These are phyloP conservation scores for Caenorhabditis macrosperma DNA, from an alignment of 2,888 invertebrate species.

Conservation along the genomic window DNA sequence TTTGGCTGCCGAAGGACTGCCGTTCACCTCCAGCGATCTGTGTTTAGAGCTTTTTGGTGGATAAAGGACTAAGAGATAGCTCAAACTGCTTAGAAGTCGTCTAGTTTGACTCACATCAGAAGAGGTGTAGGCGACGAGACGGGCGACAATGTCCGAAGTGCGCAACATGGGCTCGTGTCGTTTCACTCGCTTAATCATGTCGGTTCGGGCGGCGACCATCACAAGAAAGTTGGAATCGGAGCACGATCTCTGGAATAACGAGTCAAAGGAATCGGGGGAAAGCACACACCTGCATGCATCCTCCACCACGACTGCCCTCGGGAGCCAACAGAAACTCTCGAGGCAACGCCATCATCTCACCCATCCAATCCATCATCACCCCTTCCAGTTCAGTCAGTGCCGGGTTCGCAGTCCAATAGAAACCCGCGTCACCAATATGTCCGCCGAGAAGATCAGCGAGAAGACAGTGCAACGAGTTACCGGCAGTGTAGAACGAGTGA, in stretches of 20 bases:
- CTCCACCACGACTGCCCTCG: constrained; percentile 54
- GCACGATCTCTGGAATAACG: constrained; percentile 41
- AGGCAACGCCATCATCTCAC: constrained; percentile 55
- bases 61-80: background rate
- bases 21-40: no score
- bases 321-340: constrained; percentile 50
- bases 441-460: constrained; percentile 52
- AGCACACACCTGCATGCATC: constrained; percentile 57
- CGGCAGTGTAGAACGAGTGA: constrained; percentile 50
- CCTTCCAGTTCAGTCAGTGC: constrained; percentile 53
- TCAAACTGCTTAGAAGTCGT: background rate
- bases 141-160: constrained; percentile 22
- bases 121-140: constrained; percentile 52
- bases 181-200: constrained; percentile 37
- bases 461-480: constrained; percentile 50
- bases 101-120: constrained; percentile 22
- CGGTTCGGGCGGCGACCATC: constrained; percentile 44
- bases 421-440: constrained; percentile 48
- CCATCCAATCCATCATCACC: constrained; percentile 58
- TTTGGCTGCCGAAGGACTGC: no score
- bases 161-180: constrained; percentile 1
- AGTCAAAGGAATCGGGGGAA: no score
- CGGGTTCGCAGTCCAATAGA: constrained; percentile 51
- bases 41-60: no score
- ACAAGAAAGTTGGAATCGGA: constrained; percentile 47